A percentile compares a stretch with the other conserved stretches of the same genome.
These are phyloP conservation scores for Neotoma lepida DNA, from an alignment of 2,113 vertebrate species.

Conservation along the genomic window DNA sequence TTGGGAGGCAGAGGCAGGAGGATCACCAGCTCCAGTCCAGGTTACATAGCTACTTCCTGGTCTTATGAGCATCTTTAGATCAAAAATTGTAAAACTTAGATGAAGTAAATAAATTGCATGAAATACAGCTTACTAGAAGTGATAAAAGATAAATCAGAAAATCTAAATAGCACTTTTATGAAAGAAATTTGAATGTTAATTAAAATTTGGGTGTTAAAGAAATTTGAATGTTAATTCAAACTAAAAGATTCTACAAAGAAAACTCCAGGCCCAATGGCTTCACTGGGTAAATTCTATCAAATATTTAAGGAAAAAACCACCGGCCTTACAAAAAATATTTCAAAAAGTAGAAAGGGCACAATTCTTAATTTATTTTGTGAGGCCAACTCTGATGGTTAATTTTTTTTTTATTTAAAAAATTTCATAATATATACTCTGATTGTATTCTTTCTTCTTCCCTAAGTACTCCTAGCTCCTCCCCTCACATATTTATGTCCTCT, in stretches of 20 bases:
- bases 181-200: slow-evolving; percentile 19
- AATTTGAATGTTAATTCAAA: not conserved
- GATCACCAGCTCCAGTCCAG: not conserved
- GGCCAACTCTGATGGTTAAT: too few relatives aligned
- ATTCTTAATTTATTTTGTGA: not conserved
- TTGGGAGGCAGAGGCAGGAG: not conserved
- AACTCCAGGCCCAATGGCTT: not conserved
- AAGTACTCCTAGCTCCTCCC: not conserved
- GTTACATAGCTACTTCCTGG: not conserved
- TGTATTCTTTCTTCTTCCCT: not conserved
- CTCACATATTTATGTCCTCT: not conserved
- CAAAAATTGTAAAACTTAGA: slow-evolving; percentile 18
- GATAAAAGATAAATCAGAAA: slow-evolving; percentile 31
- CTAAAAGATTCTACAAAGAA: slow-evolving; percentile 5
- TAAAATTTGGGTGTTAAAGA: not conserved
- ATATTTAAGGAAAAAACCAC: slow-evolving; percentile 37
- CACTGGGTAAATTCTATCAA: not conserved
- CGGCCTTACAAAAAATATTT: not conserved
- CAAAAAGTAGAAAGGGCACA: slow-evolving; percentile 4
- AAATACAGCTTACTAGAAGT: slow-evolving; percentile 9
- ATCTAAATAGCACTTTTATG: not conserved
- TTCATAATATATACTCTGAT: not conserved
- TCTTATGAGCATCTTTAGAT: not conserved
- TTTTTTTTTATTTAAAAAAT: not conserved
- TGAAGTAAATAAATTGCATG: slow-evolving; percentile 18